These are phyloP conservation scores for Lasioglossum figueresi DNA, from an alignment of 2,888 invertebrate genomes.

Conservation along the genomic window DNA sequence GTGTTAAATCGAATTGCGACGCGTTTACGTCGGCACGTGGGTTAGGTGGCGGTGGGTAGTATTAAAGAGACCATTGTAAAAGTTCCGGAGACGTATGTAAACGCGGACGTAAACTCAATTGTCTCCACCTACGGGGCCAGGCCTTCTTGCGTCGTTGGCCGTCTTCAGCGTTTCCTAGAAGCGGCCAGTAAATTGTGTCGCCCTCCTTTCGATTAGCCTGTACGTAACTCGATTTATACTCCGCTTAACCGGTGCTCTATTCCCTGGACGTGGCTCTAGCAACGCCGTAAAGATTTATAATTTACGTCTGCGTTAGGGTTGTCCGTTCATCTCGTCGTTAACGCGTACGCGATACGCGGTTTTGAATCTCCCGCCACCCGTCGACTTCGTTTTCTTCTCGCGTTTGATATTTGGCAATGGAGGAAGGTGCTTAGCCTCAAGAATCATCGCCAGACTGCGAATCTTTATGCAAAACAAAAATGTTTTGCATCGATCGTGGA, in stretches of 20 bases:
- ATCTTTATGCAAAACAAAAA: too few species aligned
- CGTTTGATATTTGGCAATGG: too few species aligned
- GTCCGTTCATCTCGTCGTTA: background rate
- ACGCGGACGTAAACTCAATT: slow-evolving; percentile 55
- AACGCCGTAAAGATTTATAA: slow-evolving; percentile 26
- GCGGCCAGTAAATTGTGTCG: slow-evolving; percentile 49
- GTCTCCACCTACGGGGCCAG: slow-evolving; percentile 56
- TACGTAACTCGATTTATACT: slow-evolving; percentile 54
- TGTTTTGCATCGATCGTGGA: too few species aligned
- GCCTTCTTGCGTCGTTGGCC: slow-evolving; percentile 53
- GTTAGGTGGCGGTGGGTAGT: slow-evolving; percentile 16
- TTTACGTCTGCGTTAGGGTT: slow-evolving; percentile 1
- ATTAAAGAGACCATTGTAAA: slow-evolving; percentile 42
- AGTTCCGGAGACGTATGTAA: slow-evolving; percentile 44
- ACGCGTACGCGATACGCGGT: too few species aligned
- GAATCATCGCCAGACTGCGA: too few species aligned
- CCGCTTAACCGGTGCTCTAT: slow-evolving; percentile 11
- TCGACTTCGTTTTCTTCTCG: too few species aligned
- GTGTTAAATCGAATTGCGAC: background rate
- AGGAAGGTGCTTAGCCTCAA: too few species aligned
- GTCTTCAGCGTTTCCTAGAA: slow-evolving; percentile 60
- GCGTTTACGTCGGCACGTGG: background rate
- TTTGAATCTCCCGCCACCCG: background rate
- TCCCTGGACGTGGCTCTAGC: slow-evolving; percentile 16
- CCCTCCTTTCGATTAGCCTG: slow-evolving; percentile 65